These are phyloP conservation scores for Ephydatia muelleri DNA, from an alignment of 37 sponge, comb jelly and placozoan genomes.

Conservation along the genomic window DNA sequence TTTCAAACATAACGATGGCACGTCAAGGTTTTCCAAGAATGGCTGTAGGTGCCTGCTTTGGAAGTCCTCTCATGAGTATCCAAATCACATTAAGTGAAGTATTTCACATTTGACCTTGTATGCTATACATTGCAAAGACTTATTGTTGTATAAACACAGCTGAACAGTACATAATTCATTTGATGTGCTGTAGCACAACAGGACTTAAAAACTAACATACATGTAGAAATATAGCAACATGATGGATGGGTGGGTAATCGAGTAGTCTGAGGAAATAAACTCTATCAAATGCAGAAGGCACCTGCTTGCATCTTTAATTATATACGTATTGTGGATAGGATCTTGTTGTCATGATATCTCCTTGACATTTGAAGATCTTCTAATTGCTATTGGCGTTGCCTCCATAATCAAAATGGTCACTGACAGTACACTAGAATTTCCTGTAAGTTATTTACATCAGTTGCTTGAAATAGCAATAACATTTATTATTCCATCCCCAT, in stretches of 20 bases:
- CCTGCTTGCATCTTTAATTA: no score
- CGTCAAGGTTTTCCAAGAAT: constrained; percentile 95
- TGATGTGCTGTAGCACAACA: no score
- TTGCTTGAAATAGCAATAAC: background rate
- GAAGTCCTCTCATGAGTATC: constrained; percentile 96
- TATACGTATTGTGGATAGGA: background rate
- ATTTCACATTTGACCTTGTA: background rate
- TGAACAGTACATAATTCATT: no score
- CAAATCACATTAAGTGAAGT: constrained; percentile 12
- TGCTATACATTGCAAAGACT: no score
- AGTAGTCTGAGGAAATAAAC: no score
- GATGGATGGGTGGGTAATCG: background rate
- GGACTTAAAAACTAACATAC: no score
- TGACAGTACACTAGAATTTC: background rate
- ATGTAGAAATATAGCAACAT: background rate
- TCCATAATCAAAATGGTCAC: background rate
- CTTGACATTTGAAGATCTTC: background rate
- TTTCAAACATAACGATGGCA: constrained; percentile 94
- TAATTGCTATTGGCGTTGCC: background rate
- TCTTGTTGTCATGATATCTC: background rate
- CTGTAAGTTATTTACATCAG: background rate
- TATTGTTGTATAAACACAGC: no score
- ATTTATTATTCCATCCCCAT: no score
- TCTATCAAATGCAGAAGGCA: background rate
- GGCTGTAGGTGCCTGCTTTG: constrained; percentile 98